These are phyloP conservation scores for Halictus ligatus DNA, from an alignment of 2,888 invertebrate genomes.

Conservation along the genomic window DNA sequence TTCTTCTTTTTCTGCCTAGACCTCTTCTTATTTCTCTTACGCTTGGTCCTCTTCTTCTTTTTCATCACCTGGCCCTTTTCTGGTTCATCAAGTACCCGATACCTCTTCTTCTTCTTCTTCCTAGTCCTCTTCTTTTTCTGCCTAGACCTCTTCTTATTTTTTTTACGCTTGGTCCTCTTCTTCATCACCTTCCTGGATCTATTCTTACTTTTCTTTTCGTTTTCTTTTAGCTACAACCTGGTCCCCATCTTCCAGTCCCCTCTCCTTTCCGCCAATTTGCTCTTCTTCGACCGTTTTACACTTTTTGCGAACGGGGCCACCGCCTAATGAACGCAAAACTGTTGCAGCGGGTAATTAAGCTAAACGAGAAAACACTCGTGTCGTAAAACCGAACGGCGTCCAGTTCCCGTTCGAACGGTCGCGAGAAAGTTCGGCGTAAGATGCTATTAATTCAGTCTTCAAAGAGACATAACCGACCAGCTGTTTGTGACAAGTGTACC, in stretches of 20 bases:
- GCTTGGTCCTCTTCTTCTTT: neutral
- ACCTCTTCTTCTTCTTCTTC: neutral
- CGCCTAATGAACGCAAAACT: neutral
- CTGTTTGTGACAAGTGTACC: neutral
- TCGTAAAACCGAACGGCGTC: neutral
- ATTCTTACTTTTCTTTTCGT: neutral
- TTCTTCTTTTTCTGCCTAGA: too few relatives aligned
- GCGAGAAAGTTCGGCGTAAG: slow-evolving; percentile 8
- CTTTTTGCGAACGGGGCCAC: neutral
- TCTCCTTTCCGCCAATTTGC: neutral
- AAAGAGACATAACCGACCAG: neutral
- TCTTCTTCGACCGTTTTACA: neutral
- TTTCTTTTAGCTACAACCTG: too few relatives aligned
- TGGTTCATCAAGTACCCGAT: neutral
- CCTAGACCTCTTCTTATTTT: too few relatives aligned
- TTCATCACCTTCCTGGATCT: neutral
- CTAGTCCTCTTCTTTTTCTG: too few relatives aligned
- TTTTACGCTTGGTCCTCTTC: too few relatives aligned
- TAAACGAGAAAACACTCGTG: neutral
- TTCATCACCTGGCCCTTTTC: neutral
- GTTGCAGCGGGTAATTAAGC: slow-evolving; percentile 8
- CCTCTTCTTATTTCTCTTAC: neutral
- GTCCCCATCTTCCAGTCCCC: neutral
- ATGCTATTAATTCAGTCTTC: neutral
- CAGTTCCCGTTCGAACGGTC: slow-evolving; percentile 1